These are phyloP conservation scores for Heterochromis multidens DNA, from an alignment of 2,113 vertebrate species.

Conservation along the genomic window DNA sequence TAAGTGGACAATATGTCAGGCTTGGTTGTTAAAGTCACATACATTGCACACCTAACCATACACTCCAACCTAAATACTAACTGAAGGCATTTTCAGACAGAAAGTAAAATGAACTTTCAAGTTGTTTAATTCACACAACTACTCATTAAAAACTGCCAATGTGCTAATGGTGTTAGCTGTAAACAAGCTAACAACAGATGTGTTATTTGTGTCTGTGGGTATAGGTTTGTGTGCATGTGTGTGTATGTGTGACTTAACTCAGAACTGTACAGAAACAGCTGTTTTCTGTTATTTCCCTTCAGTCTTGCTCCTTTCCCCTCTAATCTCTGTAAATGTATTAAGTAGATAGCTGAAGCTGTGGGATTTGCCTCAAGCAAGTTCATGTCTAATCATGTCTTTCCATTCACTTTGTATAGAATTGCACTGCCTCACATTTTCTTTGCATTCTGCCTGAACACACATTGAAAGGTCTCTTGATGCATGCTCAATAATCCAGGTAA, in stretches of 20 bases:
- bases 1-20: too few relatives aligned
- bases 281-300: background rate
- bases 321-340: background rate
- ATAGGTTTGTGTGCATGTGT: background rate
- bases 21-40: too few relatives aligned
- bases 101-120: background rate
- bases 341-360: background rate
- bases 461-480: too few relatives aligned
- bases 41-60: too few relatives aligned
- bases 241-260: background rate
- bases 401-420: background rate
- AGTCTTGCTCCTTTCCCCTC: background rate
- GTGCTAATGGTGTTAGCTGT: background rate
- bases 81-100: too few relatives aligned
- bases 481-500: too few relatives aligned
- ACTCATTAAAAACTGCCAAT: background rate
- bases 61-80: too few relatives aligned
- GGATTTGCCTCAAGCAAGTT: background rate
- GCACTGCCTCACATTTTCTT: background rate
- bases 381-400: background rate
- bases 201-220: background rate
- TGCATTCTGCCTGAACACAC: background rate
- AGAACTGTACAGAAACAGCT: background rate
- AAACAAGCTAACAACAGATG: background rate
- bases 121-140: background rate